phyloP scores from a whole-genome alignment of 35 echinoderm and acorn worm genomes.

The Apostichopus japonicus region DNA sequence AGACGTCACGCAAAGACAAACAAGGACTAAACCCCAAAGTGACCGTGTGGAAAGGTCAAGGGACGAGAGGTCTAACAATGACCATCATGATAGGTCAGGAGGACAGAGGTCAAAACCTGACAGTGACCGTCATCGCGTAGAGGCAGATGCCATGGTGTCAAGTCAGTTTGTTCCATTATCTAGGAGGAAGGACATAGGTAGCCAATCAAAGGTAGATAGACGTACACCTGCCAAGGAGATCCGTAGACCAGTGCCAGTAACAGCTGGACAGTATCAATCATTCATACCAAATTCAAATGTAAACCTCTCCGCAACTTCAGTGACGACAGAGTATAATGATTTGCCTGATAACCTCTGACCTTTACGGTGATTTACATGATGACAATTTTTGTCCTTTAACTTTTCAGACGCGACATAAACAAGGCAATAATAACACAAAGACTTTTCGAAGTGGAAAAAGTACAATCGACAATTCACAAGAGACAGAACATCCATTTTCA shows the following conservation, averaged over 20 bases:
- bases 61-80: background rate
- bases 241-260: background rate
- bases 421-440: too few relatives aligned
- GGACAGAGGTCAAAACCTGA: background rate
- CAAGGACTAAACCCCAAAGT: conserved; percentile 17
- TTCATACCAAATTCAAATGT: conserved; percentile 19
- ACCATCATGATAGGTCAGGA: background rate
- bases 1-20: background rate
- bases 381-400: too few relatives aligned
- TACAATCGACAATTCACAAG: too few relatives aligned
- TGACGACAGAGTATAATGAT: conserved; percentile 44
- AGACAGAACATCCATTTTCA: too few relatives aligned
- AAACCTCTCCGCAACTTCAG: conserved; percentile 32
- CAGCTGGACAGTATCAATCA: conserved; percentile 6
- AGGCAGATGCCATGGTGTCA: background rate
- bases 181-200: background rate
- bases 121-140: background rate
- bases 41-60: background rate
- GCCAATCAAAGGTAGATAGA: background rate
- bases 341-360: conserved; percentile 16
- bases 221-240: background rate
- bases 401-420: background rate
- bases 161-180: conserved; percentile 18
- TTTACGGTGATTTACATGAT: background rate
- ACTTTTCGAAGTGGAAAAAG: too few relatives aligned